Evolutionary conservation across 2,888 invertebrate species (phyloP).

Genomic region (Cheilosia pagana): DNA sequence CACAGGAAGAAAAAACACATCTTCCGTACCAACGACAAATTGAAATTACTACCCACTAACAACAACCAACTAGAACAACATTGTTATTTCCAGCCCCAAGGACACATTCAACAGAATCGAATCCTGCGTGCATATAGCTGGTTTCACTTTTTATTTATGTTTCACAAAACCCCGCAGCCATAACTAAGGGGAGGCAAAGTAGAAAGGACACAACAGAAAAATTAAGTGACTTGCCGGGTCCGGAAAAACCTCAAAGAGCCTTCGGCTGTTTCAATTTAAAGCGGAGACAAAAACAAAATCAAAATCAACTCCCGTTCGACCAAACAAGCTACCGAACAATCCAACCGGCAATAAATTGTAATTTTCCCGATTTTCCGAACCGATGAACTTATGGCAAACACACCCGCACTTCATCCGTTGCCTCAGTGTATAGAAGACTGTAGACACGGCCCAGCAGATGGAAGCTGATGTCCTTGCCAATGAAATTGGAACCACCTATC

Average conservation of each 20-base stretch:
- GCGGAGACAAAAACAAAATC: conserved; percentile 58
- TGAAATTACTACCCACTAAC: conserved; percentile 64
- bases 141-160: conserved; percentile 68
- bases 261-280: conserved; percentile 68
- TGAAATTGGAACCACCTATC: conserved; percentile 73
- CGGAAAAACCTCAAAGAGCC: conserved; percentile 55
- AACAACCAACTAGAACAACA: conserved; percentile 31
- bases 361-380: conserved; percentile 73
- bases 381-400: conserved; percentile 69
- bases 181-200: conserved; percentile 12
- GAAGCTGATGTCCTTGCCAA: conserved; percentile 67
- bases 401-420: not conserved
- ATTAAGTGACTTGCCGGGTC: conserved; percentile 62
- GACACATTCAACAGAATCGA: conserved; percentile 72
- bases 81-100: conserved; percentile 46
- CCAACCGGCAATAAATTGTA: conserved; percentile 74
- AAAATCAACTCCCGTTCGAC: conserved; percentile 60
- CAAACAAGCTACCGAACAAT: conserved; percentile 69
- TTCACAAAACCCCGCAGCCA: conserved; percentile 24
- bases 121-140: conserved; percentile 66
- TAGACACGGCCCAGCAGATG: conserved; percentile 15
- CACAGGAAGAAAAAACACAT: conserved; percentile 4
- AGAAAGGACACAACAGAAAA: conserved; percentile 37
- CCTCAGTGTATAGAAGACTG: conserved; percentile 1
- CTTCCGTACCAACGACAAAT: conserved; percentile 62